A percentile compares a stretch with the other conserved stretches of the same genome.
Conservation (phyloP, 2,113 vertebrate genomes). For the Phalacrocorax brasilianus region DNA sequence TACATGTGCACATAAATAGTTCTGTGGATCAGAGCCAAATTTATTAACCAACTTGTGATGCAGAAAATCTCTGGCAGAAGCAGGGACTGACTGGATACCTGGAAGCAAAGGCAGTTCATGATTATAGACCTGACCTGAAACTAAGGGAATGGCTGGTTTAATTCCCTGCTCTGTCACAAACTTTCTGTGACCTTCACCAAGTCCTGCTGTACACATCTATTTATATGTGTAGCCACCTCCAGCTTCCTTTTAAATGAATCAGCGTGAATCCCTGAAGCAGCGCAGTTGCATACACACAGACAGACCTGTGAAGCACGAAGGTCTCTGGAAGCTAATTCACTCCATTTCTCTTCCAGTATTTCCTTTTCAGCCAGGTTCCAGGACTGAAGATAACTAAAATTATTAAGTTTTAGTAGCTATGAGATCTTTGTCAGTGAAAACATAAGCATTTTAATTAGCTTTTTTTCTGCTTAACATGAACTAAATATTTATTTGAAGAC, state of each 20-base stretch:
- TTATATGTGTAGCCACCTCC: not conserved
- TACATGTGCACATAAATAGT: not conserved
- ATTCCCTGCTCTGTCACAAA: not conserved
- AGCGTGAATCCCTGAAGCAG: not conserved
- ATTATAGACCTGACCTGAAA: not conserved
- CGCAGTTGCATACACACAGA: not conserved
- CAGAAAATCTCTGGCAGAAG: slow-evolving; percentile 6
- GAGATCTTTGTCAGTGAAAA: not conserved
- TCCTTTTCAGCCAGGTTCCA: not conserved
- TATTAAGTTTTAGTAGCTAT: not conserved
- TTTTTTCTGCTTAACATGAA: not conserved
- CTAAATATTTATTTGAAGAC: not conserved
- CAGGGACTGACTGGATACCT: not conserved
- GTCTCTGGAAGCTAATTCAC: not conserved
- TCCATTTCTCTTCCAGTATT: not conserved
- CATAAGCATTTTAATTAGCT: not conserved
- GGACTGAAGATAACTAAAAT: not conserved
- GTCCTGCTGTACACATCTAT: not conserved
- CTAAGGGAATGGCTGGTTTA: slow-evolving; percentile 1
- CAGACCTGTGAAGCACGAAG: not conserved
- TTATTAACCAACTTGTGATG: not conserved
- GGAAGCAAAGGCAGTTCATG: not conserved
- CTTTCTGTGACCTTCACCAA: slow-evolving; percentile 3
- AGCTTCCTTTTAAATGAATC: not conserved
- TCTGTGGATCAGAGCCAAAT: not conserved